These are phyloP conservation scores for Drosophila falleni DNA, from an alignment of 2,888 invertebrate species.

Conservation along the genomic window DNA sequence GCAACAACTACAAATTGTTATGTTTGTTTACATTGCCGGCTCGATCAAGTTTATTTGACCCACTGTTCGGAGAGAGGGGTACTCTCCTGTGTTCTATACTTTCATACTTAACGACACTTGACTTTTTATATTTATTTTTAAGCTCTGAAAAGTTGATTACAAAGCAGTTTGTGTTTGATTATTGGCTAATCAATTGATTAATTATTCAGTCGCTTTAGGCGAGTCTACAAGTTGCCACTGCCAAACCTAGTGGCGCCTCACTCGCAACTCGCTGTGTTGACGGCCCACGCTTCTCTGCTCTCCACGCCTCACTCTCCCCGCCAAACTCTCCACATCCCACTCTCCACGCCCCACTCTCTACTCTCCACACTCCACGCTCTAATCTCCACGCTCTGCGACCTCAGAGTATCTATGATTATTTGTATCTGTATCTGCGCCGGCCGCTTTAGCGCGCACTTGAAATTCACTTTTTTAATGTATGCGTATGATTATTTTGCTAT, in stretches of 20 bases:
- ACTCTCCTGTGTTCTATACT: background rate
- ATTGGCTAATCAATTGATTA: conserved; percentile 46
- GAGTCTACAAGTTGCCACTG: conserved; percentile 27
- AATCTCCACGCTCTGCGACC: background rate
- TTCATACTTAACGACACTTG: conserved; percentile 3
- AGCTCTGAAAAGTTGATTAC: conserved; percentile 24
- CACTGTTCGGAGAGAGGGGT: background rate
- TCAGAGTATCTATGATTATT: conserved; percentile 8
- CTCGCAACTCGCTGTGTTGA: conserved; percentile 9
- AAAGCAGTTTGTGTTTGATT: conserved; percentile 19
- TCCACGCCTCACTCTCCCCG: no score
- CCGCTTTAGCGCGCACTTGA: conserved; percentile 65
- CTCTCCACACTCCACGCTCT: no score
- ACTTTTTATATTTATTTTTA: conserved; percentile 26
- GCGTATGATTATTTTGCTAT: conserved; percentile 29
- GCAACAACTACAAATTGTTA: conserved; percentile 19
- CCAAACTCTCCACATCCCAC: background rate
- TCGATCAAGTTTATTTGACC: conserved; percentile 41
- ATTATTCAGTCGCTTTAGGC: conserved; percentile 57
- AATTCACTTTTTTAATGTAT: conserved; percentile 42
- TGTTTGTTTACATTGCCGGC: conserved; percentile 60
- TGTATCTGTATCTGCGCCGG: conserved; percentile 21
- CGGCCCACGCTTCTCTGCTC: conserved; percentile 6
- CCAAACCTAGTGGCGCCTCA: conserved; percentile 12
- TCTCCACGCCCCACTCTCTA: background rate